Conservation (phyloP, 2,113 vertebrate species). For the Seriola aureovittata region DNA sequence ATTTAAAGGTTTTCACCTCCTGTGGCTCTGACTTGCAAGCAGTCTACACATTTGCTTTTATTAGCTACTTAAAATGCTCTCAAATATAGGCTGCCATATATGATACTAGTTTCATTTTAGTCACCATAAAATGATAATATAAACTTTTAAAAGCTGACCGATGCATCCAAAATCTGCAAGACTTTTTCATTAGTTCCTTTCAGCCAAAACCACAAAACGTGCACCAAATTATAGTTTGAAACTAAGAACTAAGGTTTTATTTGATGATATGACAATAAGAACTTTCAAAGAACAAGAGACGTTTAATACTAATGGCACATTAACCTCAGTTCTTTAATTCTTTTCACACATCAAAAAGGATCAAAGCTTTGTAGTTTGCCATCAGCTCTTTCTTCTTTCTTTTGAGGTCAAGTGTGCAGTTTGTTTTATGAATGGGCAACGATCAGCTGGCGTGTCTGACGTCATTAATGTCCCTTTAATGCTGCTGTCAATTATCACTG, state of each 20-base stretch:
- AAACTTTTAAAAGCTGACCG: no score
- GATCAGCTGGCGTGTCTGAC: slow-evolving; percentile 1
- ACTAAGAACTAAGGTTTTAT: slow-evolving; percentile 1
- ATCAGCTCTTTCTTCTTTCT: slow-evolving; percentile 8
- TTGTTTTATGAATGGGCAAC: slow-evolving; percentile 20
- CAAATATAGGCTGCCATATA: no score
- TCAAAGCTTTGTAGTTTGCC: neutral
- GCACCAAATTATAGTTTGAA: neutral
- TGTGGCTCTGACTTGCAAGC: no score
- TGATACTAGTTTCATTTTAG: no score
- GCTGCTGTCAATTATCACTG: slow-evolving; percentile 6
- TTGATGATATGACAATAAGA: slow-evolving; percentile 33
- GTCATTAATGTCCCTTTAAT: slow-evolving; percentile 2
- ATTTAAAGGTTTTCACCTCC: no score
- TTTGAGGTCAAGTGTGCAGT: slow-evolving; percentile 42
- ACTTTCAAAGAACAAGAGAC: neutral
- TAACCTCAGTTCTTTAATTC: neutral
- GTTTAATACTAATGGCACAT: neutral
- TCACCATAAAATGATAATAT: no score
- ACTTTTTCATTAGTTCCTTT: neutral
- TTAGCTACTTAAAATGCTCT: no score
- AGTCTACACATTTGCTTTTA: no score
- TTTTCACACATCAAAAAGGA: slow-evolving; percentile 31
- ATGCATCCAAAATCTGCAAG: no score
- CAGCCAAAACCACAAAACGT: neutral